These are phyloP conservation scores for Mormyrus hasselquistii DNA, from an alignment of 2,797 vertebrate species.

Conservation along the genomic window DNA sequence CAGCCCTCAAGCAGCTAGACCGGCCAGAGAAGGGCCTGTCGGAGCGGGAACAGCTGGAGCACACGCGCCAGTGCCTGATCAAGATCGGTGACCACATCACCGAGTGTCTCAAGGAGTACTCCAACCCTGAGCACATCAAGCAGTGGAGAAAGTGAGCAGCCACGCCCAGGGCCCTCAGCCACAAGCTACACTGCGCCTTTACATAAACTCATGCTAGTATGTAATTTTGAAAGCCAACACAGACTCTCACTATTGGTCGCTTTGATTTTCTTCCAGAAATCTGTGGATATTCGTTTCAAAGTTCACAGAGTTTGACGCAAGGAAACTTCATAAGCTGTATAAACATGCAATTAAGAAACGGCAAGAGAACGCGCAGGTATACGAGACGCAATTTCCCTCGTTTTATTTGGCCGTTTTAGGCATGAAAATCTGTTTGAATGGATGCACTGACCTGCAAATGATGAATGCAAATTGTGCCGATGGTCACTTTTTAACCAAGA, in stretches of 20 bases:
- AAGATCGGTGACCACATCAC: slow-evolving; percentile 99
- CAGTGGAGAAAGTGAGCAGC: slow-evolving; percentile 92
- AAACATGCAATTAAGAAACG: slow-evolving; percentile 99
- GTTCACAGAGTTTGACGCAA: slow-evolving; percentile 98
- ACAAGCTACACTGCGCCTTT: not conserved
- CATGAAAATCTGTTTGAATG: not conserved
- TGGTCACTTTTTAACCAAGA: not conserved
- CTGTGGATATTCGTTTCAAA: slow-evolving; percentile 99
- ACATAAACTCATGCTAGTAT: not conserved
- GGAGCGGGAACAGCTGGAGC: slow-evolving; percentile 92
- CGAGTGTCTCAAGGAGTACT: slow-evolving; percentile 91
- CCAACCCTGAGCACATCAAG: slow-evolving; percentile 91
- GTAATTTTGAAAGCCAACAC: not conserved
- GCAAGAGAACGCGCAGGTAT: slow-evolving; percentile 86
- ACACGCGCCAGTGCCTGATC: slow-evolving; percentile 93
- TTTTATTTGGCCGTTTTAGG: not conserved
- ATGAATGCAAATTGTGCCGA: not conserved
- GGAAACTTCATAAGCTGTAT: slow-evolving; percentile 94
- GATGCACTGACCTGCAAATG: not conserved
- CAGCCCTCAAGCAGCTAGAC: slow-evolving; percentile 93
- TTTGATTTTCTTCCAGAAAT: slow-evolving; percentile 67
- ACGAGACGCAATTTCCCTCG: not conserved
- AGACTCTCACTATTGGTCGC: not conserved
- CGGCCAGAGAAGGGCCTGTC: slow-evolving; percentile 95
- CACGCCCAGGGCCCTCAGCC: not conserved